These are phyloP conservation scores for Apodemus agrarius DNA, from an alignment of 2,797 vertebrate genomes.

Conservation along the genomic window DNA sequence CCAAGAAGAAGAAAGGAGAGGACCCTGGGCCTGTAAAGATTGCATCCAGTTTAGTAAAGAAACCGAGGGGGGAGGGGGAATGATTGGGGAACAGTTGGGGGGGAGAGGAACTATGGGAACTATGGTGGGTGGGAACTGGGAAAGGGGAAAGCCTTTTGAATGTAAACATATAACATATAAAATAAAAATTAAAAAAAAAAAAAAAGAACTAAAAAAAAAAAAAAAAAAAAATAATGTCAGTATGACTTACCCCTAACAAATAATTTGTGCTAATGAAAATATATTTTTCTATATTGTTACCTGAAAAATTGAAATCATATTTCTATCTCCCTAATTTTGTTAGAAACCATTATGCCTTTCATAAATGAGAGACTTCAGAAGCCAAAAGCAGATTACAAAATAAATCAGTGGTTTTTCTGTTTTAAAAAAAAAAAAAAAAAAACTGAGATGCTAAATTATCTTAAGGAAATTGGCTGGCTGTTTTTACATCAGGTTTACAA, in stretches of 20 bases:
- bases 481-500: not conserved
- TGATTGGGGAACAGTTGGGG: too few species aligned
- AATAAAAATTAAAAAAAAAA: too few species aligned
- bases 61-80: too few species aligned
- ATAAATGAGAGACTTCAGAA: not conserved
- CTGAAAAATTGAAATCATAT: not conserved
- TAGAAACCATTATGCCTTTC: conserved; percentile 8
- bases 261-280: not conserved
- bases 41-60: too few species aligned
- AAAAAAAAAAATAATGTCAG: not conserved
- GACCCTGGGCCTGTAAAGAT: too few species aligned
- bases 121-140: too few species aligned
- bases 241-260: conserved; percentile 20
- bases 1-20: too few species aligned
- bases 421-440: too few species aligned
- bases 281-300: not conserved
- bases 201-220: too few species aligned
- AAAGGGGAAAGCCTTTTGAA: too few species aligned
- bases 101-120: too few species aligned
- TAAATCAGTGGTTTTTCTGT: not conserved
- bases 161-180: too few species aligned
- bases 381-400: not conserved
- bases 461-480: not conserved
- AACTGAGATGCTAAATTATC: not conserved
- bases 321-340: conserved; percentile 6